A percentile compares a stretch with the other conserved stretches of the same genome.
These are phyloP conservation scores for Tiaroga cobitis DNA, from an alignment of 2,797 vertebrate genomes.

Conservation along the genomic window DNA sequence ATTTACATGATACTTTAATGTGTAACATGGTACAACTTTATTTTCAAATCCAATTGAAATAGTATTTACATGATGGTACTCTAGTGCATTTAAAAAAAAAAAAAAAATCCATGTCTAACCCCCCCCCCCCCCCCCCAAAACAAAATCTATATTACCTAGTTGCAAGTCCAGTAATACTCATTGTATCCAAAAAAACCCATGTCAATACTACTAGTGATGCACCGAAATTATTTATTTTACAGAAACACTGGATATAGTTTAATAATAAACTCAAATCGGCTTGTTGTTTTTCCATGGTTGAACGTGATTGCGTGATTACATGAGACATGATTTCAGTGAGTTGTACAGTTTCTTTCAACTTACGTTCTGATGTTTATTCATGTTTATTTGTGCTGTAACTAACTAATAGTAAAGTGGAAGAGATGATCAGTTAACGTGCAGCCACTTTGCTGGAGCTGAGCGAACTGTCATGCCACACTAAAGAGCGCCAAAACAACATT, in stretches of 20 bases:
- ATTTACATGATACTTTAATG: not conserved
- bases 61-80: not conserved
- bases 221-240: accelerated
- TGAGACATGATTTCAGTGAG: too few relatives aligned
- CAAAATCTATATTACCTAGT: not conserved
- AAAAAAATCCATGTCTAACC: not conserved
- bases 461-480: too few relatives aligned
- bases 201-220: not conserved
- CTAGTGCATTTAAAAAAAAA: not conserved
- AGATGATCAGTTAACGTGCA: not conserved
- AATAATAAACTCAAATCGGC: not conserved
- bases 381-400: too few relatives aligned
- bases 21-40: not conserved
- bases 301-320: too few relatives aligned
- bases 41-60: not conserved
- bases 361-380: too few relatives aligned
- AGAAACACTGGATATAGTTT: not conserved
- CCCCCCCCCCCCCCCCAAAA: not conserved
- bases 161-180: not conserved
- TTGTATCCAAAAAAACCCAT: not conserved
- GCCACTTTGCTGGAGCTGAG: too few relatives aligned
- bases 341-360: too few relatives aligned
- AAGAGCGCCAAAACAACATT: too few relatives aligned
- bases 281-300: not conserved
- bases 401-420: too few relatives aligned